A percentile compares a stretch with the other conserved stretches of the same genome.
phyloP scores from a whole-genome alignment of 1,140 invertebrate species.

The Neelides sp. region DNA sequence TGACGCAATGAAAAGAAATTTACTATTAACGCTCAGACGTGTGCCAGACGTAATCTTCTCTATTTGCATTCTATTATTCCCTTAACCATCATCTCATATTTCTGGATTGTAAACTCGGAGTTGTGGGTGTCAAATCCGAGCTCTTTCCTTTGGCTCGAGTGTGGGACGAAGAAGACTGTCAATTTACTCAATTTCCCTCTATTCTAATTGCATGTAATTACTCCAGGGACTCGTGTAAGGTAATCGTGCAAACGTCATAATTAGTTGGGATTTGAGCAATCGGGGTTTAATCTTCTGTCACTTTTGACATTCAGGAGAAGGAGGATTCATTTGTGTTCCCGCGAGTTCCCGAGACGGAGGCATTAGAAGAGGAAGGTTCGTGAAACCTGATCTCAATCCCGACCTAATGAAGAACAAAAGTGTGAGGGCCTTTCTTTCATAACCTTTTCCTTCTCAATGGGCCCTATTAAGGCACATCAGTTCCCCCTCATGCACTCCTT shows the following conservation, averaged over 20 bases:
- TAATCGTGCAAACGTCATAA: slow-evolving; percentile 28
- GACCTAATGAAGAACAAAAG: slow-evolving; percentile 8
- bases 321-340: slow-evolving; percentile 7
- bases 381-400: slow-evolving; percentile 17
- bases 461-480: too few species aligned
- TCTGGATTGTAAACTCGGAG: too few species aligned
- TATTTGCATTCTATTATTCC: too few species aligned
- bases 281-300: slow-evolving; percentile 27
- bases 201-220: slow-evolving; percentile 21
- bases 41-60: too few species aligned
- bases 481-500: too few species aligned
- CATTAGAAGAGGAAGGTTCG: slow-evolving; percentile 6
- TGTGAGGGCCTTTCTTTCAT: background rate
- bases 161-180: too few species aligned
- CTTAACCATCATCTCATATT: too few species aligned
- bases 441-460: too few species aligned
- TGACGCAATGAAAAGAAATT: too few species aligned
- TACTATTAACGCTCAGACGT: too few species aligned
- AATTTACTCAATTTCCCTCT: too few species aligned
- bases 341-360: background rate
- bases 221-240: slow-evolving; percentile 10
- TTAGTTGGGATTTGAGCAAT: slow-evolving; percentile 24
- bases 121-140: too few species aligned
- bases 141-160: slow-evolving; percentile 15
- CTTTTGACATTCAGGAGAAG: slow-evolving; percentile 16